These are phyloP conservation scores for Acanthoscelides obtectus DNA, from an alignment of 2,888 invertebrate genomes.

Conservation along the genomic window DNA sequence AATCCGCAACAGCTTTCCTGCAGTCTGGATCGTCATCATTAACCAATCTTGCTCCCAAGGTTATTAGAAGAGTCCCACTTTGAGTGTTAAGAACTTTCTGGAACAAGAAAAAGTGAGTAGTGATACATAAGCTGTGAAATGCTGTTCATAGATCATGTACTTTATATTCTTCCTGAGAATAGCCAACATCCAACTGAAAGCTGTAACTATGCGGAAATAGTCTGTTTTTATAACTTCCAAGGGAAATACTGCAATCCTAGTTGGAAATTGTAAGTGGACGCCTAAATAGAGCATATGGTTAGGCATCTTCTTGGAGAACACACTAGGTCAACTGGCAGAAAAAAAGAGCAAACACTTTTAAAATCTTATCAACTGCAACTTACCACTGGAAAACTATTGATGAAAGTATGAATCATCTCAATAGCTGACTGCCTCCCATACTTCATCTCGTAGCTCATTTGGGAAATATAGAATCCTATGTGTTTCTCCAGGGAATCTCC, in stretches of 20 bases:
- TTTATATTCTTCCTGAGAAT: no score
- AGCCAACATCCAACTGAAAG: no score
- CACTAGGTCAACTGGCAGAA: not conserved
- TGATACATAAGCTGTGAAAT: no score
- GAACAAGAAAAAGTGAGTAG: not conserved
- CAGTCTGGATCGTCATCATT: constrained; percentile 79
- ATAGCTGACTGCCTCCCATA: constrained; percentile 82
- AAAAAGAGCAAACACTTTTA: constrained; percentile 2
- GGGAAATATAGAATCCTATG: constrained; percentile 77
- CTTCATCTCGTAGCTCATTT: constrained; percentile 76
- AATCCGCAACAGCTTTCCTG: constrained; percentile 66
- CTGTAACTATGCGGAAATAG: no score
- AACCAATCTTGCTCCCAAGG: constrained; percentile 71
- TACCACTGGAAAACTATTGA: constrained; percentile 72
- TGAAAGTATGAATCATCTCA: constrained; percentile 75
- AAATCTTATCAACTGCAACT: constrained; percentile 35
- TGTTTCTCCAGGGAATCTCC: constrained; percentile 67
- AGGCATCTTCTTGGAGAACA: no score
- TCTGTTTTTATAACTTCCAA: no score
- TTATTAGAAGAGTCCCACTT: constrained; percentile 66
- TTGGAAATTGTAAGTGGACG: no score
- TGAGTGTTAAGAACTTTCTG: constrained; percentile 59
- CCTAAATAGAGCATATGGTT: no score
- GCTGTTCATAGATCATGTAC: no score
- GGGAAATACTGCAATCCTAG: no score